Evolutionary conservation across 2,888 invertebrate genomes (phyloP), one percentile per base, ranked within the genome.

Genomic region (Operophtera brumata): DNA sequence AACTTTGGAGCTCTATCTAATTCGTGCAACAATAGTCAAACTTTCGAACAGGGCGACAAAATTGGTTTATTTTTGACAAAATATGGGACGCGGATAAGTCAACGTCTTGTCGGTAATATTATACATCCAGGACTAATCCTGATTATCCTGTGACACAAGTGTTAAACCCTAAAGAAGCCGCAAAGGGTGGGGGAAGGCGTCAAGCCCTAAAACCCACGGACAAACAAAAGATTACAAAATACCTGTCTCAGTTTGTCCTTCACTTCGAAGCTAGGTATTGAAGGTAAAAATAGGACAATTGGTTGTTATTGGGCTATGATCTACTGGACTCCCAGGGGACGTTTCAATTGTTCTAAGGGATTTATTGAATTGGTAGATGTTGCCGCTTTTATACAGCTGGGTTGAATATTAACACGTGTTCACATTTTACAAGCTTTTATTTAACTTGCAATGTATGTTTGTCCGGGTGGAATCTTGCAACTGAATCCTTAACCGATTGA

Each of bases 91-190:
- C 11, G 13, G 11, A 11, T 11, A 34, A 50, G 51, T 52, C 48
- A 59, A 32, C 46, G 61, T 63, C 61, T 52, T 61, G 59, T 59
- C 70, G 49, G 65, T 59, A 57, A 64, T 66, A 59, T 71, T 61
- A 73, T 65, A 64, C 68, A 66, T 64, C 58, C 54, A 61, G 55
- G 35, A 67, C 77, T 81, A 75, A 79, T 76, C 70, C 66, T 20
- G 57, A 57, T 75, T 61, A 75, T 75, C 77, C 69, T 54, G 59
- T 77, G 75, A 75, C 78, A 77, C 63, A 74, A 72, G 53, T 64
- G 63, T 67, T 73, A 71, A 76, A 65, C 61, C 71, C 56, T 62
- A 55, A 71, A 71, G 68, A 58, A 61, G 57, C 71, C 72, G 69
- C 30, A 40, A 46, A 61, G 61, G 47, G 80, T 66, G 75, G 80